Conservation (phyloP, 2,113 vertebrate species). For the Oryzias melastigma region DNA sequence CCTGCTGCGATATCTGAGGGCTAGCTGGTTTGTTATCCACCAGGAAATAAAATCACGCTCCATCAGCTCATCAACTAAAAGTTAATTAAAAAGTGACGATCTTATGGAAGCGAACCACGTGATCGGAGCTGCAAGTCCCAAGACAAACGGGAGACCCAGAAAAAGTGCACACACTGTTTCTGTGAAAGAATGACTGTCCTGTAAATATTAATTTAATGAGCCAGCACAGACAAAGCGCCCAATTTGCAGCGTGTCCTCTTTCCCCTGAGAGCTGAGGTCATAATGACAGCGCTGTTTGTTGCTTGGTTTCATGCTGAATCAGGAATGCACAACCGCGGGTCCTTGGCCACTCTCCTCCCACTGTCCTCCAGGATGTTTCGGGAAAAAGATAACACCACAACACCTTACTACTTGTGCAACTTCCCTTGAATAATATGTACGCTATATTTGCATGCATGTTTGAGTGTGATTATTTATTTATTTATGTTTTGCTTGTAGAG, state of each 20-base stretch:
- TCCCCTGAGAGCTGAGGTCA: slow-evolving; percentile 47
- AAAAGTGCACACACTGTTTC: slow-evolving; percentile 34
- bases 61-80: slow-evolving; percentile 20
- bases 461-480: no score
- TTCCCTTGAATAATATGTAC: slow-evolving; percentile 24
- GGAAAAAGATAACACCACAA: slow-evolving; percentile 21
- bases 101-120: slow-evolving; percentile 32
- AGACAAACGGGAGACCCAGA: slow-evolving; percentile 45
- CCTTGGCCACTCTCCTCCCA: slow-evolving; percentile 26
- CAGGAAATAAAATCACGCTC: not conserved
- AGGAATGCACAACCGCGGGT: slow-evolving; percentile 33
- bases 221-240: slow-evolving; percentile 52
- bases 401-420: slow-evolving; percentile 13
- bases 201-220: slow-evolving; percentile 53
- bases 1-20: no score
- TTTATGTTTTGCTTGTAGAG: no score
- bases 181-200: slow-evolving; percentile 20
- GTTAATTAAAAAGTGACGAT: slow-evolving; percentile 30
- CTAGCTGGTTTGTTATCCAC: slow-evolving; percentile 27
- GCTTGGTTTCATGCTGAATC: slow-evolving; percentile 66
- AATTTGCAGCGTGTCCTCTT: slow-evolving; percentile 50
- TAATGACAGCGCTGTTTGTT: slow-evolving; percentile 62
- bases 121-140: slow-evolving; percentile 55
- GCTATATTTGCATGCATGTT: slow-evolving; percentile 12
- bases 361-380: slow-evolving; percentile 15